A percentile compares a stretch with the other conserved stretches of the same genome.
Evolutionary conservation across 2,888 invertebrate genomes (phyloP).

Genomic region (Ecliptopera silaceata): DNA sequence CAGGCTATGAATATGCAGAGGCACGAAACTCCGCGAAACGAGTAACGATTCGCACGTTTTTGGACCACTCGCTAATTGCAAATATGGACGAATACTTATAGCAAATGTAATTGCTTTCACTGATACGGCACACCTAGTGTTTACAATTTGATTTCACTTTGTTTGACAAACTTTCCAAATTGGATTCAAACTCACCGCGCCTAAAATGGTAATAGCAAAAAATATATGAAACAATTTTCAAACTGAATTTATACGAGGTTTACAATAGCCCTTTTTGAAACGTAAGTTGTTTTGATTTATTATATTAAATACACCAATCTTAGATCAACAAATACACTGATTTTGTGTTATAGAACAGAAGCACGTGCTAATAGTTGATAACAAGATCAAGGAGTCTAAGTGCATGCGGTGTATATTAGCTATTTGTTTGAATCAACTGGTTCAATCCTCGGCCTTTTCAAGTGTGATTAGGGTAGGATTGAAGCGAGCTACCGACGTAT

Average conservation of each 20-base stretch:
- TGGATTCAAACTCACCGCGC: conserved; percentile 12
- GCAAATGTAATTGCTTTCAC: conserved; percentile 78
- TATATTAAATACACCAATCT: too few relatives aligned
- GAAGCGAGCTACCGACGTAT: conserved; percentile 75
- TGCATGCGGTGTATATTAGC: conserved; percentile 74
- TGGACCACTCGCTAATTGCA: conserved; percentile 80
- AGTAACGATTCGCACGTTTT: conserved; percentile 82
- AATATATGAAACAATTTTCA: too few relatives aligned
- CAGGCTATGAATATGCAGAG: conserved; percentile 82
- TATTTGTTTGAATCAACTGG: conserved; percentile 57
- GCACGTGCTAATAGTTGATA: conserved; percentile 34
- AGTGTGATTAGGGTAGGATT: conserved; percentile 77
- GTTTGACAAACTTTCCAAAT: conserved; percentile 13
- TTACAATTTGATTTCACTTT: conserved; percentile 54
- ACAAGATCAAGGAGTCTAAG: conserved; percentile 61
- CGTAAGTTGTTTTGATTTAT: too few relatives aligned
- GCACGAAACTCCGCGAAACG: conserved; percentile 74
- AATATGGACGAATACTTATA: conserved; percentile 80
- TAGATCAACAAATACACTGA: too few relatives aligned
- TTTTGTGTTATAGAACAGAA: not conserved
- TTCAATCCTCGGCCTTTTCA: conserved; percentile 71
- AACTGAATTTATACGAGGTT: too few relatives aligned
- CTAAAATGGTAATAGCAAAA: not conserved
- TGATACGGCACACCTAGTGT: conserved; percentile 67
- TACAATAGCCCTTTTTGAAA: too few relatives aligned